Conservation (phyloP, 2,113 vertebrate genomes). For the Oxyruncus cristatus region DNA sequence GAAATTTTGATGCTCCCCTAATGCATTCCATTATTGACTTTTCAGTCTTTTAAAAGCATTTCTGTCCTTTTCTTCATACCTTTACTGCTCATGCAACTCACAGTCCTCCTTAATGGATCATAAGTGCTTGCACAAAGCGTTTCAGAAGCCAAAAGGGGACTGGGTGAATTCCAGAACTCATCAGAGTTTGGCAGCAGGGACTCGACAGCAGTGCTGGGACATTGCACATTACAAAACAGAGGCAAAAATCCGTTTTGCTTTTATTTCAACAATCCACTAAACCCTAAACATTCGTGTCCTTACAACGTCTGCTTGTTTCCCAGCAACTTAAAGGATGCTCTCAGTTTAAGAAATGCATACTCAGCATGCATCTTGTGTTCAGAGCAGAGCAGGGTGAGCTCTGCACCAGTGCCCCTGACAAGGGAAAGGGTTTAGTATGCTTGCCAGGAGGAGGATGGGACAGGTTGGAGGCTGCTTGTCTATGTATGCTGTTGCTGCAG, state of each 20-base stretch:
- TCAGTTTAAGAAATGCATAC: background rate
- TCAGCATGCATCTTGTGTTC: background rate
- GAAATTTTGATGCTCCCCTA: background rate
- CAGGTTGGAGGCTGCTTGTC: background rate
- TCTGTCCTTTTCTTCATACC: background rate
- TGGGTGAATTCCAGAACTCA: background rate
- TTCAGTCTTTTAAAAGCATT: background rate
- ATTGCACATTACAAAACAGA: background rate
- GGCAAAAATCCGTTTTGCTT: background rate
- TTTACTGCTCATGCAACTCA: background rate
- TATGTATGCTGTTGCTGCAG: background rate
- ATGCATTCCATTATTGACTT: background rate
- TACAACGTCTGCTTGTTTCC: background rate
- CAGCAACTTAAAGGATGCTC: background rate
- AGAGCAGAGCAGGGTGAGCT: background rate
- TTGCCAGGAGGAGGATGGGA: background rate
- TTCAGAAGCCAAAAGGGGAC: background rate
- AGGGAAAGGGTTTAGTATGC: background rate
- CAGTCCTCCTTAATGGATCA: background rate
- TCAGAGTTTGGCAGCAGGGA: background rate
- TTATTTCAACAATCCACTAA: background rate
- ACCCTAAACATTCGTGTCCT: background rate
- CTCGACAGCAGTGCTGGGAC: fast-evolving
- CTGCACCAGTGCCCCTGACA: background rate
- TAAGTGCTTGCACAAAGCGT: background rate